Evolutionary conservation across 2,113 vertebrate species (phyloP), one percentile per base, ranked within the genome.

Genomic region (Sterna hirundo): DNA sequence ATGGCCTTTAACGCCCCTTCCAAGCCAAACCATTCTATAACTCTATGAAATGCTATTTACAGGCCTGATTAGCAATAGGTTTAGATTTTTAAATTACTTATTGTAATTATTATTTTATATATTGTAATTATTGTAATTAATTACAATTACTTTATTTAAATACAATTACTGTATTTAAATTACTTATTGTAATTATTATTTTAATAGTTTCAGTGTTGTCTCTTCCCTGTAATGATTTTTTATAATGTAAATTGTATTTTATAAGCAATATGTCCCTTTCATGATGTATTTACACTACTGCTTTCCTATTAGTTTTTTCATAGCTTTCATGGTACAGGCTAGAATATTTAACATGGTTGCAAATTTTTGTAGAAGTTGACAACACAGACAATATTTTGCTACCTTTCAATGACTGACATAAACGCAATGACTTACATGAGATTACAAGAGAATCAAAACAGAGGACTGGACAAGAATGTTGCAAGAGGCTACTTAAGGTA

Each of bases 291-390:
- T 76, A 69, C 10, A 20, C 32, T 65, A 58, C 66, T 75, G 15
- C 17, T 90, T 96, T 94, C 52, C n/a, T 88, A 64, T 95, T 86
- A 84, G 34, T n/a, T 32, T 91, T 92, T 85, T 94, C 75, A 66
- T 40, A 69, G 40, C 15, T 91, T 92, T 81, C 38, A 69, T 93
- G 72, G 72, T 66, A 25, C 11, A 91, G 36, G 27, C 6, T 93
- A 77, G 27, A 86, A 79, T 88, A 93, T 69, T 83, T 93, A 11
- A 70, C 93, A 38, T 49, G 26, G 21, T 64, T 66, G 81, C 61
- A 79, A 66, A 61, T 89, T 42, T 93, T 93, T 78, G 34, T 23
- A 78, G 40, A 17, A 76, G n/a, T 34, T 86, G 60, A 68, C 64
- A 83, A 77, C 7, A 82, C 11, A 88, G 49, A 57, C 32, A 68